Evolutionary conservation across 2,797 vertebrate species (phyloP), one percentile per base, ranked within the genome.

Genomic region (Brachyalestes nurse): DNA sequence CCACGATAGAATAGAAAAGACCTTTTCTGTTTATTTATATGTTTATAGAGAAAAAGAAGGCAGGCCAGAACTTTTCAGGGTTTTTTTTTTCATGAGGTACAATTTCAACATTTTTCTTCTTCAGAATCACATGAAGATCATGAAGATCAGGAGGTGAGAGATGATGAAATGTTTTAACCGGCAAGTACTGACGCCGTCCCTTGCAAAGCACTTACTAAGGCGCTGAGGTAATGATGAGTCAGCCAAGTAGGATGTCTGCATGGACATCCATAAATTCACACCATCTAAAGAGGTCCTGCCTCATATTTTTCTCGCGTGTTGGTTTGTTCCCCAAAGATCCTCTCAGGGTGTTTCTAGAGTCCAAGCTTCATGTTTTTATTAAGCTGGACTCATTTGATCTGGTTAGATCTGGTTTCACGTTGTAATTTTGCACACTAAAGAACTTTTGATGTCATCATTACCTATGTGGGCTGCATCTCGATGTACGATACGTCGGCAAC

Each of bases 211-310:
- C 34, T 38, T 40, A 40, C 53, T 38, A 25, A 55, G 70, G 25
- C 5, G 70, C 17, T 53, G 67, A 47, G 69, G 5, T 23, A 53
- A 62, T 9, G 70, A 23, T 40, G 45, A 71, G 21, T 69, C 57
- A 16, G 17, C 17, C 13, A 7, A 40, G 62, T 4, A 66, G 5
- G 12, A 21, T 8, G 6, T 34, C 23, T 58, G 23, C n/a, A 6
- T 3, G 38, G 45, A 69, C 51, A 57, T n/a, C 55, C 19, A 61
- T 28, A 60, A n/a, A 78, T 70, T 58, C 40, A 47, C 23, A 60
- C 51, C 13, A 19, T 40, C 61, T 13, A 60, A 60, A 16, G 25
- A 66, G 17, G 64, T 38, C 64, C 47, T 12, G 1, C 7, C 9
- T 49, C 13, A 2, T 12, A 49, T 49, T 49, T 49, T 49, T 49